Conservation (phyloP, 1,140 invertebrate genomes). For the Bombus confusus region DNA sequence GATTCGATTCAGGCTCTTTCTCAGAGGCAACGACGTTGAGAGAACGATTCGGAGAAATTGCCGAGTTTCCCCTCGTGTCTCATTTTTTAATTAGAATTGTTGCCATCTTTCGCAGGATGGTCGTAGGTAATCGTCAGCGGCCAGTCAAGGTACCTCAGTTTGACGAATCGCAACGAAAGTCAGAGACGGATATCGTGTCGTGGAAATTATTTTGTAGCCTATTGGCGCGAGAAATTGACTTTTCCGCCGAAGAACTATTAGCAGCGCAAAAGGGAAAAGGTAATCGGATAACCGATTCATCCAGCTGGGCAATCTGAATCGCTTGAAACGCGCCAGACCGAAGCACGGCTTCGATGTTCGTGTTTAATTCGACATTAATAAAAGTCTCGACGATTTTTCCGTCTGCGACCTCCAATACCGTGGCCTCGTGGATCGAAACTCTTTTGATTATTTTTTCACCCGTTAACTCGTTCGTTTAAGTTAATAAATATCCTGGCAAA, state of each 20-base stretch:
- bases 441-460: constrained; percentile 7
- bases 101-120: neutral
- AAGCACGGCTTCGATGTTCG: neutral
- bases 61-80: no score
- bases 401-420: neutral
- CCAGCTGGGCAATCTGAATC: constrained; percentile 1
- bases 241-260: constrained; percentile 16
- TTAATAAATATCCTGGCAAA: neutral
- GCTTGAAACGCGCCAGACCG: neutral
- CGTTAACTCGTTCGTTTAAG: neutral
- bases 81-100: neutral
- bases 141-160: neutral
- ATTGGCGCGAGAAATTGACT: constrained; percentile 33
- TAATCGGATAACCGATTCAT: constrained; percentile 27
- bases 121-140: neutral
- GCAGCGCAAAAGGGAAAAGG: neutral
- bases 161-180: neutral
- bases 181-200: neutral
- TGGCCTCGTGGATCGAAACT: neutral
- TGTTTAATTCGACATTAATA: constrained; percentile 27
- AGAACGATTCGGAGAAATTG: no score
- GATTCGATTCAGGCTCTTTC: neutral
- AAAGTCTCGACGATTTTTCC: neutral
- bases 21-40: neutral
- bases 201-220: constrained; percentile 31